Evolutionary conservation across 1,140 invertebrate species (phyloP), one percentile per base, ranked within the genome.

Genomic region (Drosophila cardini): DNA sequence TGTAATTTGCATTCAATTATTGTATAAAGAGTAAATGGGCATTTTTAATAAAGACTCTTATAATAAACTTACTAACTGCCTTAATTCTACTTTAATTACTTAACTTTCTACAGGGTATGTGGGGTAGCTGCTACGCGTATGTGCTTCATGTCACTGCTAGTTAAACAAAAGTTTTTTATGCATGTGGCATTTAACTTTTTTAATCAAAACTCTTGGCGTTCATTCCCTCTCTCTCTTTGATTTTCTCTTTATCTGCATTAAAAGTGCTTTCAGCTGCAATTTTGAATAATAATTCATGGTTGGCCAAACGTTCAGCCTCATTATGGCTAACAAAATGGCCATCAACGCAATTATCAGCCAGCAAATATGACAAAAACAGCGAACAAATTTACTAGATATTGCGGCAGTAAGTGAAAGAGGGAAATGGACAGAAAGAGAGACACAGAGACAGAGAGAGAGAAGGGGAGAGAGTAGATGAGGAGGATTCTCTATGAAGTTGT

Each of bases 171-270:
- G 34, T 67, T 43, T 32, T 64, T 63, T 16, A 10, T 26, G 43
- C 46, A 46, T 69, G 64, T 57, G 32, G 21, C 75, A 72, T 58
- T 72, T 55, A 79, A 68, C 71, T 72, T 78, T 87, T 87, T 87
- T 69, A 87, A 83, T 82, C 76, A 82, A 46, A 69, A 50, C 61
- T 64, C 61, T 61, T 63, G 32, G 55, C 10, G 38, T 26, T 26
- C 26, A 13, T 26, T 42, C n/a, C 42, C 26, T 11, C 8, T 45
- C 7, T 45, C 56, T 45, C 52, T 32, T 8, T 26, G 21, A 26
- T 26, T 26, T 26, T 5, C 21, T 26, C 21, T 36, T 21, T 21
- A 2, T 7, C 9, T 32, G 11, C 26, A 30, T 45, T 43, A 2
- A 67, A 60, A 63, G 61, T 43, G 53, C 67, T 63, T 30, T 58